Evolutionary conservation across 2,797 vertebrate genomes (phyloP), one percentile per base, ranked within the genome.

Genomic region (Hephaestus fuliginosus): DNA sequence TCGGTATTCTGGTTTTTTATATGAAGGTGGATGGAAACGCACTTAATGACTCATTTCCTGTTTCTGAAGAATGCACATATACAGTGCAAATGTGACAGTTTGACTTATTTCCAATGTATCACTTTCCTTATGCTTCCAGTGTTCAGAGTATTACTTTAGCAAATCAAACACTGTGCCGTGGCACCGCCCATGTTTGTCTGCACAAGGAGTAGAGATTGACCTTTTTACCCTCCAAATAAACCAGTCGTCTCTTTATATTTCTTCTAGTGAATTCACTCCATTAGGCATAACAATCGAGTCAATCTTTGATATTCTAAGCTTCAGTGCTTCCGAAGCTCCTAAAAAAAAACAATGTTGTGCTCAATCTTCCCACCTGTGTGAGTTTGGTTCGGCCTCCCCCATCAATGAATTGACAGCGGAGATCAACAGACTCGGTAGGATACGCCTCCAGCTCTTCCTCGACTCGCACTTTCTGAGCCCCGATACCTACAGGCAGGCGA

Each of bases 361-460:
- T 72, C 12, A 7, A 14, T 82, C 33, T 0, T 56, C 86, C 55
- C n/a, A 95, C 95, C 94, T 95, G 95, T 11, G 95, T 95, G 89
- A 95, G 94, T 85, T 94, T 95, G 78, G 95, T 95, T 4, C 86
- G 60, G 3, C 82, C 85, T 33, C 87, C 91, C 0, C 88, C 74
- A 2, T 90, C 84, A 49, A 88, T 75, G 67, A 97, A 96, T 9
- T 92, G 82, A 86, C 97, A 98, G 1, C 92, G 95, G 17, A 98
- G 92, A 22, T 92, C 86, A 12, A 96, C 95, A 0, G 93, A 92
- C 60, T 92, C 88, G 0, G 94, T 96, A 63, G 96, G 93, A 72
- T 78, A 92, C 7, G 96, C 96, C 41, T 90, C 94, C 71, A 97
- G 57, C 84, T 96, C 95, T 20, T 93, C 85, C 0, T 83, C 92